Conservation (phyloP, 2,113 vertebrate genomes). For the Ciconia boyciana region DNA sequence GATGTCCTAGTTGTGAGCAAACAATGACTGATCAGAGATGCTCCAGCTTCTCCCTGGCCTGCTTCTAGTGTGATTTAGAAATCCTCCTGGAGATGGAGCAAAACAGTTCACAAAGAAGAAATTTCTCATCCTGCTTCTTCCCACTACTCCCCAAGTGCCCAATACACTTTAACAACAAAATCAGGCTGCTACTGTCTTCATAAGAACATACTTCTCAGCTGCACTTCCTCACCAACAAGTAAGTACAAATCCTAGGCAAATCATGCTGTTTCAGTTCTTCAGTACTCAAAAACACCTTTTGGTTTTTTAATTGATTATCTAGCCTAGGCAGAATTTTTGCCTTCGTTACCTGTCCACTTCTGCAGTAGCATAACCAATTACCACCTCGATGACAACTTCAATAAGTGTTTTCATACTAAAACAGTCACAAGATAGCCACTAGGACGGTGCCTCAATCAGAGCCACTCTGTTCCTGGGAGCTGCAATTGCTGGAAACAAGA, state of each 20-base stretch:
- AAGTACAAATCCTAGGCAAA: no score
- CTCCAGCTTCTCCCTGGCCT: background rate
- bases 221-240: background rate
- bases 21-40: rapidly evolving
- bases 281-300: rapidly evolving
- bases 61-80: background rate
- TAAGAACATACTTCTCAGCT: background rate
- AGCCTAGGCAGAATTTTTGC: no score
- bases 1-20: background rate
- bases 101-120: background rate
- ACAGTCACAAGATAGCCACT: background rate
- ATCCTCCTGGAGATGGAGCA: background rate
- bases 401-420: background rate
- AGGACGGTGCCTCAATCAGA: background rate
- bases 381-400: rapidly evolving
- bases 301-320: rapidly evolving
- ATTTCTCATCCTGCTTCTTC: background rate
- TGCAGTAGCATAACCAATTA: background rate
- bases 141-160: background rate
- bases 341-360: background rate
- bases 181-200: rapidly evolving
- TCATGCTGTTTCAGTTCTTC: rapidly evolving
- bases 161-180: no score
- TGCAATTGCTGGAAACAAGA: no score
- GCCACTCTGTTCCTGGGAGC: background rate